These are phyloP conservation scores for Sarcophaga peregrina DNA, from an alignment of 1,140 invertebrate genomes.

Conservation along the genomic window DNA sequence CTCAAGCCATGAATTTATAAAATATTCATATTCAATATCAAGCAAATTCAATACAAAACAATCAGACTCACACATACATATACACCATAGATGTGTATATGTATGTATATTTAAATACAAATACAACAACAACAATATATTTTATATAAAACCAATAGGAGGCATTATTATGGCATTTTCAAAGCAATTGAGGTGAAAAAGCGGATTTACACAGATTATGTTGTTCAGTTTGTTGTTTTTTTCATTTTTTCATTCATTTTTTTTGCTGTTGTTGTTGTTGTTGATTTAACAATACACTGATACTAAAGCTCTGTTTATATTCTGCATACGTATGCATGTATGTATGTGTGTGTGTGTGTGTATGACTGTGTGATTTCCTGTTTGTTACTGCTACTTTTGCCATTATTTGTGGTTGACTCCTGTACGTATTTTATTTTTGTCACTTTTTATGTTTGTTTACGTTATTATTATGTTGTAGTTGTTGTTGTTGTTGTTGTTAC, in stretches of 20 bases:
- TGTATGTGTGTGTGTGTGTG: background rate
- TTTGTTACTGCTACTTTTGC: background rate
- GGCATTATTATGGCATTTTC: constrained; percentile 34
- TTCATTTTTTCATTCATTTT: background rate
- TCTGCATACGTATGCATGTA: background rate
- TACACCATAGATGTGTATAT: background rate
- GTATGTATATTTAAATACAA: background rate
- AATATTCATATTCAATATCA: background rate
- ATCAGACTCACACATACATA: background rate
- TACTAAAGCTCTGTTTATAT: no score
- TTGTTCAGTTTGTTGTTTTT: constrained; percentile 34
- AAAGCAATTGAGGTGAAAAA: constrained; percentile 42
- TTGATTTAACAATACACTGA: background rate
- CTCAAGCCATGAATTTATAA: constrained; percentile 18
- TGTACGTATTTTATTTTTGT: no score
- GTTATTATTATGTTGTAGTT: no score
- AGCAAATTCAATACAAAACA: background rate
- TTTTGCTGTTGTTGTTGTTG: background rate
- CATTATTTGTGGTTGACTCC: background rate
- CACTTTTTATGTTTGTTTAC: no score
- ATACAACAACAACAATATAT: background rate
- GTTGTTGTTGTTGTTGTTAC: no score
- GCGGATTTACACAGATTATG: constrained; percentile 41
- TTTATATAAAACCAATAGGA: constrained; percentile 30
- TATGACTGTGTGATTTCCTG: background rate